A percentile compares a stretch with the other conserved stretches of the same genome.
Conservation (phyloP, 2,797 vertebrate genomes). For the Sphenopsis melanotis region DNA sequence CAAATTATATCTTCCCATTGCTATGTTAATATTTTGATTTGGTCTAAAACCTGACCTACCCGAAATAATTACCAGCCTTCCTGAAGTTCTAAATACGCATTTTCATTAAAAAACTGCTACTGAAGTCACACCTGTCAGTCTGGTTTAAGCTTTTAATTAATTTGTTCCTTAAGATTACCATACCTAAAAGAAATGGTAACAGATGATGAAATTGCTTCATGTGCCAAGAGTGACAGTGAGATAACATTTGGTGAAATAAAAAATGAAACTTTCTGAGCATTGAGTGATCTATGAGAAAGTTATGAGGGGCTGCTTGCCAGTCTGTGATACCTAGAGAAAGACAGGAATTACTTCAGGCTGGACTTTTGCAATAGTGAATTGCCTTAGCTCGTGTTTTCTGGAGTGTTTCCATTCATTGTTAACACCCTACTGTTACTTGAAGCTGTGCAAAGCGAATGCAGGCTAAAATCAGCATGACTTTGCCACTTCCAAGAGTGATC, state of each 20-base stretch:
- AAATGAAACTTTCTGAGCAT: background rate
- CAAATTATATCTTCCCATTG: background rate
- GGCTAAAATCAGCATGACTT: background rate
- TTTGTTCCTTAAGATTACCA: conserved; percentile 11
- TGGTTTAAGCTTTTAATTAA: conserved; percentile 26
- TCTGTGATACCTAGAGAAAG: background rate
- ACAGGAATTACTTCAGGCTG: background rate
- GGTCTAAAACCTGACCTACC: background rate
- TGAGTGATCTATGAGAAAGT: background rate
- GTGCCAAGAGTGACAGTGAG: background rate
- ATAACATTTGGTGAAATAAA: background rate
- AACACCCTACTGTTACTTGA: background rate
- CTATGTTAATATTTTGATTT: background rate
- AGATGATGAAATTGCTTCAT: background rate
- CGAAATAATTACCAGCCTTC: conserved; percentile 19
- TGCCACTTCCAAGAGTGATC: background rate
- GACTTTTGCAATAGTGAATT: background rate
- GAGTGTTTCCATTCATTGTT: background rate
- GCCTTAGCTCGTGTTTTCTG: background rate
- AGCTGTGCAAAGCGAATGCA: background rate
- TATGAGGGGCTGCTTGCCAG: background rate
- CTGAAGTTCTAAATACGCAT: background rate
- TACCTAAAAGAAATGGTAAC: background rate
- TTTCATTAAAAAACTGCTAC: background rate
- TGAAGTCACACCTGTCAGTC: conserved; percentile 18